phyloP scores from a whole-genome alignment of 2,888 invertebrate species.

The Chrysopilus asiliformis region DNA sequence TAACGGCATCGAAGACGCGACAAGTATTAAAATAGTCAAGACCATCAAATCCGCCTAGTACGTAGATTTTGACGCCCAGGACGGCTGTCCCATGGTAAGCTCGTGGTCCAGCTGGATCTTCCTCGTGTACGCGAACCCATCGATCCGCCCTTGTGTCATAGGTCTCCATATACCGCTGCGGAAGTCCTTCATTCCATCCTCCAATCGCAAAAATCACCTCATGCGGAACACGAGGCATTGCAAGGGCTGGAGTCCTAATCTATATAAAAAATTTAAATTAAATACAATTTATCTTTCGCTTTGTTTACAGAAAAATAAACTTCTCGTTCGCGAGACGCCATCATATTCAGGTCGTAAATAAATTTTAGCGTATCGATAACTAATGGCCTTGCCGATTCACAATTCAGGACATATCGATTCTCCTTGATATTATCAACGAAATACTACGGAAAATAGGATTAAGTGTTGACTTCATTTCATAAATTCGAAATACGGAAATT shows the following conservation, averaged over 20 bases:
- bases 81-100: slow-evolving; percentile 92
- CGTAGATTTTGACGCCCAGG: slow-evolving; percentile 69
- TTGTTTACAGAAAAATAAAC: slow-evolving; percentile 36
- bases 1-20: slow-evolving; percentile 74
- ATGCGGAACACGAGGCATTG: slow-evolving; percentile 71
- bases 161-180: slow-evolving; percentile 59
- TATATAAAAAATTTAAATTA: slow-evolving; percentile 11
- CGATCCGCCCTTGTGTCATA: slow-evolving; percentile 82
- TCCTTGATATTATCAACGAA: slow-evolving; percentile 84
- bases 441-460: slow-evolving; percentile 44
- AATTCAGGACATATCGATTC: slow-evolving; percentile 70
- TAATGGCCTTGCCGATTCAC: slow-evolving; percentile 72
- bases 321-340: slow-evolving; percentile 61
- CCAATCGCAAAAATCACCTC: slow-evolving; percentile 78
- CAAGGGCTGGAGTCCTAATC: slow-evolving; percentile 67
- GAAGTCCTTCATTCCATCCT: slow-evolving; percentile 54
- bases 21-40: slow-evolving; percentile 66
- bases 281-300: neutral
- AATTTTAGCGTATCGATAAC: slow-evolving; percentile 85
- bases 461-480: too few relatives aligned
- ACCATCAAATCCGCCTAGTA: slow-evolving; percentile 90
- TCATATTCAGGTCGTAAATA: slow-evolving; percentile 84
- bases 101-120: slow-evolving; percentile 70
- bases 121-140: slow-evolving; percentile 57
- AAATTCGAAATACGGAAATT: too few relatives aligned